Percentiles rank a stretch among this genome's conserved stretches.
These are phyloP conservation scores for Leucophenga montana DNA, from an alignment of 2,888 invertebrate genomes.

Conservation along the genomic window DNA sequence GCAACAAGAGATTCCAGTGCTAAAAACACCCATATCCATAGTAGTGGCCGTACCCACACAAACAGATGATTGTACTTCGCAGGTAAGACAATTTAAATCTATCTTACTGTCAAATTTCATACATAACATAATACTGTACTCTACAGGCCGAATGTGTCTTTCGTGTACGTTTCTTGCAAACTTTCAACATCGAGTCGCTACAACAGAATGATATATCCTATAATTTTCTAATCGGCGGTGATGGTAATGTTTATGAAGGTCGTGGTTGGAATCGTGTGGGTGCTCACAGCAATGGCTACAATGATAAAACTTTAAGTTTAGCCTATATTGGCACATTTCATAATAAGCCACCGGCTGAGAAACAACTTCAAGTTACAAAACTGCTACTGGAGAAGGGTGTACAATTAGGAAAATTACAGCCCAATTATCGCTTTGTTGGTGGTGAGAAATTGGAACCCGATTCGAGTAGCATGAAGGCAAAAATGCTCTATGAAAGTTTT, in stretches of 20 bases:
- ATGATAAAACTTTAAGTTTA: constrained; percentile 80
- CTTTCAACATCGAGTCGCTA: constrained; percentile 80
- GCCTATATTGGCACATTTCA: constrained; percentile 84
- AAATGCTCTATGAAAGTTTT: constrained; percentile 78
- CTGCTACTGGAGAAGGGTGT: constrained; percentile 79
- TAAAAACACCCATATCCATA: constrained; percentile 51
- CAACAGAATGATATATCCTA: constrained; percentile 82
- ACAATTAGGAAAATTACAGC: constrained; percentile 74
- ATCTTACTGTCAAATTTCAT: too few species aligned
- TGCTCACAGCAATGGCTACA: constrained; percentile 81
- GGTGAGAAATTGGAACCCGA: constrained; percentile 79
- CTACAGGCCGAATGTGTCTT: constrained; percentile 77
- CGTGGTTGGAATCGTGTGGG: constrained; percentile 84
- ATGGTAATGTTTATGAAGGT: constrained; percentile 83
- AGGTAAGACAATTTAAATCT: too few species aligned
- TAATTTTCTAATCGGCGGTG: constrained; percentile 86
- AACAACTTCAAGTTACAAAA: constrained; percentile 77
- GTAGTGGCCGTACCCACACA: constrained; percentile 62
- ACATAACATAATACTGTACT: too few species aligned
- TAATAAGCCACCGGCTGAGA: constrained; percentile 73
- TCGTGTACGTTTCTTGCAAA: constrained; percentile 78
- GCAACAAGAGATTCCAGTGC: constrained; percentile 46
- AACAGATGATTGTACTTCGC: constrained; percentile 61
- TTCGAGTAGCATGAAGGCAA: constrained; percentile 81
- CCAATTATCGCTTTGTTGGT: constrained; percentile 79